Base-by-base conservation (phyloP, 2,797 vertebrate genomes). In the Poecilia velifera region DNA sequence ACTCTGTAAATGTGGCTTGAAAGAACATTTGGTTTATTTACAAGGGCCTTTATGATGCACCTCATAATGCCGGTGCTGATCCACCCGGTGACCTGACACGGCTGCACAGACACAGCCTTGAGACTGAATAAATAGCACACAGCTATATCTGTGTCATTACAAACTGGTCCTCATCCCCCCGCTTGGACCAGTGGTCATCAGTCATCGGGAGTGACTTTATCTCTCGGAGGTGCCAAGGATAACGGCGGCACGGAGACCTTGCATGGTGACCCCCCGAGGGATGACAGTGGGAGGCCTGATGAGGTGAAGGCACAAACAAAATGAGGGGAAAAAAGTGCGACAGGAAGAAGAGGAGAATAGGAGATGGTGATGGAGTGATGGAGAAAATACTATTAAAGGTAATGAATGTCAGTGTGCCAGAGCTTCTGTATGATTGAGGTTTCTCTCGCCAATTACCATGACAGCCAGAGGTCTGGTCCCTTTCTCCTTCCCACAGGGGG, bases 371-470 rank as follows among this genome's bases (percentile, higher is more conserved):
- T 85, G 84, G 80, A 82, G 79, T 86, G 90, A 91, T 80, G 86
- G 90, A 88, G 81, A 82, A 84, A 91, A 92, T 80, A 80, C 90
- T 84, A 91, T 93, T 93, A 93, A 92, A 91, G 84, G 90, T 92
- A 94, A 94, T 92, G 91, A 95, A 93, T 92, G 92, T 93, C 94
- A 93, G 83, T 86, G 84, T 91, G 89, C 89, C 88, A 89, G 84
- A 89, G 78, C 81, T n/a, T 78, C 82, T 87, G 88, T 91, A 87
- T 90, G 90, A 92, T 93, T 87, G 91, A 87, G 87, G 92, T 93
- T 89, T 91, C 92, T 88, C 89, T 90, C 36, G 89, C 92, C 93
- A 94, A 94, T 94, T 94, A 94, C 92, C 92, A 82, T 87, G 90
- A 92, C 93, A 90, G 89, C 86, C 84, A 88, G 86, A 90, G 90